A percentile compares a stretch with the other conserved stretches of the same genome.
Evolutionary conservation across 1,140 invertebrate genomes (phyloP).

Genomic region (Medauroidea extradentata): DNA sequence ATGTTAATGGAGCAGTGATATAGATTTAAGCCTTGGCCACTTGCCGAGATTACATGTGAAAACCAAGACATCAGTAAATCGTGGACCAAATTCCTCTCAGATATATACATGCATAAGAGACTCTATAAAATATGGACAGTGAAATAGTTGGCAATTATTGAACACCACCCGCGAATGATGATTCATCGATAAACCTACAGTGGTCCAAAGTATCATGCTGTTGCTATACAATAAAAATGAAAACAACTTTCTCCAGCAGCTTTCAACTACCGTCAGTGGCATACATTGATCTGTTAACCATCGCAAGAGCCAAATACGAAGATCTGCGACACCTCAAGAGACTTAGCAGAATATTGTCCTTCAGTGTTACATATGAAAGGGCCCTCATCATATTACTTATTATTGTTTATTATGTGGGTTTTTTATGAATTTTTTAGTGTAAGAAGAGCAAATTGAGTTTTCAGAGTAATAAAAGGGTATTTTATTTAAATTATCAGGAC

Average conservation of each 20-base stretch:
- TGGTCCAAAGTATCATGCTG: constrained; percentile 11
- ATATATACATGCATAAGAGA: constrained; percentile 2
- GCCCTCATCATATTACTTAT: no score
- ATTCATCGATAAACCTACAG: constrained; percentile 6
- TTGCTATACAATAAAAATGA: constrained; percentile 7
- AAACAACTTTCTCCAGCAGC: neutral
- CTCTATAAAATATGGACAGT: constrained; percentile 6
- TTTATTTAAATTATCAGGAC: no score
- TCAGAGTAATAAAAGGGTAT: no score
- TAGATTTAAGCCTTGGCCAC: constrained; percentile 9
- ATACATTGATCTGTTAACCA: constrained; percentile 1
- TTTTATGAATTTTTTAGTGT: no score
- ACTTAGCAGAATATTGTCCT: no score
- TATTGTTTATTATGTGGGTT: no score
- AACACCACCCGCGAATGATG: constrained; percentile 5
- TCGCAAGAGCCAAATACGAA: constrained; percentile 3
- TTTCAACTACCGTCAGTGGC: constrained; percentile 1
- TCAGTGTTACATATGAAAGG: no score
- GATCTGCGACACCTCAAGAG: constrained; percentile 10
- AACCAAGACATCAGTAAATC: constrained; percentile 4
- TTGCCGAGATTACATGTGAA: constrained; percentile 10
- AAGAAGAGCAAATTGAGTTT: no score
- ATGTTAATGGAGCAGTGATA: constrained; percentile 2
- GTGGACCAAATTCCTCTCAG: constrained; percentile 8
- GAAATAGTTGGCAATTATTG: constrained; percentile 2